Evolutionary conservation across 2,113 vertebrate genomes (phyloP).

Genomic region (Pygathrix nemaeus): DNA sequence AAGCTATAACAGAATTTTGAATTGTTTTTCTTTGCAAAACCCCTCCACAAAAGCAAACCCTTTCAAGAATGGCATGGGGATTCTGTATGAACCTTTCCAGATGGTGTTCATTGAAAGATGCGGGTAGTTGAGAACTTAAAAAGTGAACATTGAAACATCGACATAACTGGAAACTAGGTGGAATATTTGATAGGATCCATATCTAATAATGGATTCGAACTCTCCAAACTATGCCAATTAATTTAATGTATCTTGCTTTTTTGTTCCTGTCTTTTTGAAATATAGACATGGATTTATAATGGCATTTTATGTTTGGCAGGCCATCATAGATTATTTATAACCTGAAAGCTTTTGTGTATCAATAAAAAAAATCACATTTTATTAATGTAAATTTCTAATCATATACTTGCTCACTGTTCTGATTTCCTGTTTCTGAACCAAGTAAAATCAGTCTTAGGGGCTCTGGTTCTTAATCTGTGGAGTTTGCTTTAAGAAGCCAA

Average conservation of each 20-base stretch:
- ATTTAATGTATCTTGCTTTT: conserved; percentile 64
- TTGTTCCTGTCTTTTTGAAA: conserved; percentile 47
- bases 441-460: conserved; percentile 53
- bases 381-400: conserved; percentile 29
- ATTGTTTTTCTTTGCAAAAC: conserved; percentile 6
- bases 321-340: conserved; percentile 45
- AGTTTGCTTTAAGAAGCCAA: conserved; percentile 36
- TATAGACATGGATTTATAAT: conserved; percentile 53
- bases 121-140: conserved; percentile 20
- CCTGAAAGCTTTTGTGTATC: conserved; percentile 61
- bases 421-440: conserved; percentile 57
- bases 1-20: conserved; percentile 60
- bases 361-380: conserved; percentile 5
- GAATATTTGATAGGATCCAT: conserved; percentile 47
- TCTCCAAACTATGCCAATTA: conserved; percentile 1
- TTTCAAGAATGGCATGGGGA: conserved; percentile 39
- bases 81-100: conserved; percentile 23
- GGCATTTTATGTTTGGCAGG: conserved; percentile 47
- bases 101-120: conserved; percentile 38
- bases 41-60: neutral
- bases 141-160: conserved; percentile 38
- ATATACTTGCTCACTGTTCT: neutral
- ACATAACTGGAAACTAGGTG: conserved; percentile 63
- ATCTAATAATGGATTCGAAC: conserved; percentile 46
- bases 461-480: conserved; percentile 53